These are phyloP conservation scores for Beris morrisii DNA, from an alignment of 2,888 invertebrate genomes.

Conservation along the genomic window DNA sequence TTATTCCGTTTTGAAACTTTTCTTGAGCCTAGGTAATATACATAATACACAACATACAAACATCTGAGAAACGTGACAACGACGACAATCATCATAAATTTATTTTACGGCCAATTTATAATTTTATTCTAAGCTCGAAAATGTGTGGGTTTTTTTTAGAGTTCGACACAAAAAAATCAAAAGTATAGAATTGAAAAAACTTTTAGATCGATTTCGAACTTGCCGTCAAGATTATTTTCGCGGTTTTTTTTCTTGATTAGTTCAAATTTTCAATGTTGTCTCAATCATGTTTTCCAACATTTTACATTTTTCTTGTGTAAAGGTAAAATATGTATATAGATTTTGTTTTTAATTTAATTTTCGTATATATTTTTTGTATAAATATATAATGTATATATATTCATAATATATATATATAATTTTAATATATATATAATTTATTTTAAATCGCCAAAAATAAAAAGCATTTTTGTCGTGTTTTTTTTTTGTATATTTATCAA, in stretches of 20 bases:
- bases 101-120: neutral
- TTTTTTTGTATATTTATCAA: slow-evolving; percentile 41
- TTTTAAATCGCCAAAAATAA: slow-evolving; percentile 41
- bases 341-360: slow-evolving; percentile 33
- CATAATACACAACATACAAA: neutral
- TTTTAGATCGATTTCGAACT: neutral
- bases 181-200: neutral
- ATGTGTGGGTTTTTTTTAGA: neutral
- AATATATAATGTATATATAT: slow-evolving; percentile 38
- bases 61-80: neutral
- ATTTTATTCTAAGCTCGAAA: neutral
- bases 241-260: neutral
- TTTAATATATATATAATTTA: slow-evolving; percentile 32
- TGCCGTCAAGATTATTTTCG: neutral
- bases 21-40: neutral
- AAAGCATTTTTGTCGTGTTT: slow-evolving; percentile 42
- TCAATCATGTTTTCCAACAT: neutral
- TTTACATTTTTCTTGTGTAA: slow-evolving; percentile 27
- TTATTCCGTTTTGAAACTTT: neutral
- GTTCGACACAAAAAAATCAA: neutral
- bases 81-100: no score
- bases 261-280: neutral
- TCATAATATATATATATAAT: slow-evolving; percentile 29
- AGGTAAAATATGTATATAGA: slow-evolving; percentile 37
- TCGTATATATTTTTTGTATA: slow-evolving; percentile 39